These are phyloP conservation scores for Tapirus indicus DNA, from an alignment of 2,797 vertebrate species.

Conservation along the genomic window DNA sequence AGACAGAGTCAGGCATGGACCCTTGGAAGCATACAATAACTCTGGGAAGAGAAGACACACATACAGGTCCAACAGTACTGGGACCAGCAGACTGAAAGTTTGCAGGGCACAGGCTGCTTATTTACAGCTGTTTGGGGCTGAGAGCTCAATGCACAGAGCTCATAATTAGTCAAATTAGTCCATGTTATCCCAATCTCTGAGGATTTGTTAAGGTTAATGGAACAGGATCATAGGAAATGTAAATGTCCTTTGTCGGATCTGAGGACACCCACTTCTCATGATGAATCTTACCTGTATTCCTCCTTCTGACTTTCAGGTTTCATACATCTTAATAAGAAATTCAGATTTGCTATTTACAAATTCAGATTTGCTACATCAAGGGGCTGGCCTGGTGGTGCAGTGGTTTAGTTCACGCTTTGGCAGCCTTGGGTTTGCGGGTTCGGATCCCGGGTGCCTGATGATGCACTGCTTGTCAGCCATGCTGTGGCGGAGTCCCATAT, in stretches of 20 bases:
- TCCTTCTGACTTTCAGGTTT: not conserved
- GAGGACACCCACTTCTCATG: not conserved
- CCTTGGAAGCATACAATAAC: no score
- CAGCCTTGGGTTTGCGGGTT: no score
- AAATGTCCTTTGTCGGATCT: not conserved
- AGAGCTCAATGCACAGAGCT: not conserved
- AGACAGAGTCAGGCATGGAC: no score
- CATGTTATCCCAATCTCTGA: not conserved
- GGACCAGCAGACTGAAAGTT: not conserved
- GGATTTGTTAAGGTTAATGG: not conserved
- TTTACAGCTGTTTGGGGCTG: not conserved
- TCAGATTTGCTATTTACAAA: not conserved
- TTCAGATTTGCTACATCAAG: no score
- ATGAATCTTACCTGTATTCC: not conserved
- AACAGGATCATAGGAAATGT: not conserved
- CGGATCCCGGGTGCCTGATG: no score
- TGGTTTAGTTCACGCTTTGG: no score
- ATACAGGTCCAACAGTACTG: not conserved
- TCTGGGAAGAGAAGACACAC: no score
- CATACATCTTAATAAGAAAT: not conserved
- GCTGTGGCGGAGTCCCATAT: no score
- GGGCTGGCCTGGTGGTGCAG: no score
- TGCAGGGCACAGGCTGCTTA: not conserved
- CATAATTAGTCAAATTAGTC: constrained; percentile 15
- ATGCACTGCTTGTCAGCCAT: no score